phyloP scores from a whole-genome alignment of 2,888 invertebrate species.

The Limenitis camilla region DNA sequence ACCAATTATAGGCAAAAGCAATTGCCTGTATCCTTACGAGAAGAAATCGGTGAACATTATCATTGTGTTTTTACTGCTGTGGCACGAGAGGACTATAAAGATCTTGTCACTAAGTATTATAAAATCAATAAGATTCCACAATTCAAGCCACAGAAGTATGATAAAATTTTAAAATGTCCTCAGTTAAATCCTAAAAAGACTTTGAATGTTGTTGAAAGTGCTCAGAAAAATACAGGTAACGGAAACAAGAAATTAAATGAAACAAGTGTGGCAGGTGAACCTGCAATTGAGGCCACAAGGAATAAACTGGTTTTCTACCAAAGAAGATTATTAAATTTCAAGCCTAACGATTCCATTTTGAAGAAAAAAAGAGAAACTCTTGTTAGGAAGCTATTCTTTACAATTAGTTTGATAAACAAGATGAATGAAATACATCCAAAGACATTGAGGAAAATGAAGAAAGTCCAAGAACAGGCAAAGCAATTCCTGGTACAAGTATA shows the following conservation, averaged over 20 bases:
- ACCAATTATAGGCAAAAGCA: slow-evolving; percentile 41
- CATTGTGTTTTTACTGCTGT: slow-evolving; percentile 65
- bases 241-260: slow-evolving; percentile 10
- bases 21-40: slow-evolving; percentile 54
- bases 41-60: slow-evolving; percentile 68
- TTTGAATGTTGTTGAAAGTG: slow-evolving; percentile 33
- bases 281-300: slow-evolving; percentile 21
- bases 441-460: slow-evolving; percentile 44
- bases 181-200: slow-evolving; percentile 30
- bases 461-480: slow-evolving; percentile 45
- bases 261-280: slow-evolving; percentile 8
- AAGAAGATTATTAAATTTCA: slow-evolving; percentile 33
- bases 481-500: slow-evolving; percentile 54
- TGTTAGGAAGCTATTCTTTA: slow-evolving; percentile 37
- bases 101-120: slow-evolving; percentile 48
- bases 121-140: slow-evolving; percentile 24
- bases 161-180: slow-evolving; percentile 32
- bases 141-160: slow-evolving; percentile 32
- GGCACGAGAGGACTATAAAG: slow-evolving; percentile 54
- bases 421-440: slow-evolving; percentile 40
- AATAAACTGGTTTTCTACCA: slow-evolving; percentile 39
- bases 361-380: slow-evolving; percentile 40
- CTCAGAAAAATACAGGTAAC: slow-evolving; percentile 8
- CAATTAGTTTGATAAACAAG: slow-evolving; percentile 35
- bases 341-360: slow-evolving; percentile 31